Conservation (phyloP, 2,113 vertebrate genomes). For the Paramormyrops kingsleyae region DNA sequence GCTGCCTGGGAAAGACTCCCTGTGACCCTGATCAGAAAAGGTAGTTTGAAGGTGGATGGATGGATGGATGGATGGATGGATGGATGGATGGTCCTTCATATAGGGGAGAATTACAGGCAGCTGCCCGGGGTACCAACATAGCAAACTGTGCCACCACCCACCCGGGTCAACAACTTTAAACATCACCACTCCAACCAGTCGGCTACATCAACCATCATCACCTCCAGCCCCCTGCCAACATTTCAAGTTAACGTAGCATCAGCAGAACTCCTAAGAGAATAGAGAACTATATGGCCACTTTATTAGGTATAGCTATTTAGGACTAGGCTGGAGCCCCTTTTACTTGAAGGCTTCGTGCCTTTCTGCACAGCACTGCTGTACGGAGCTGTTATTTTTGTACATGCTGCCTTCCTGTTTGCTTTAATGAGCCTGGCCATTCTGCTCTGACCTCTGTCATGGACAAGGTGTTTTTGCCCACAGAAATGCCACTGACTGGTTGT, state of each 20-base stretch:
- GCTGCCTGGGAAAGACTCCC: background rate
- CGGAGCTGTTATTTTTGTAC: background rate
- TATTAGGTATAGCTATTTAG: background rate
- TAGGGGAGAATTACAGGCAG: background rate
- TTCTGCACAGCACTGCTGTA: background rate
- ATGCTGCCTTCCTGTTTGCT: background rate
- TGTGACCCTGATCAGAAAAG: background rate
- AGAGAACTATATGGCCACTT: background rate
- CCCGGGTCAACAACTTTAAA: background rate
- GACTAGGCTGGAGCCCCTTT: background rate
- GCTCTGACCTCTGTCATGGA: background rate
- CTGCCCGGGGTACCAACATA: background rate
- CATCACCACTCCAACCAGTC: background rate
- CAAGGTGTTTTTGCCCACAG: conserved; percentile 1
- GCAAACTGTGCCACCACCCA: background rate
- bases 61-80: background rate
- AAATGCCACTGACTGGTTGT: background rate
- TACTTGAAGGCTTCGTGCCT: background rate
- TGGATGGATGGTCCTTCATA: background rate
- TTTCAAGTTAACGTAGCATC: conserved; percentile 14
- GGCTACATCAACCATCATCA: background rate
- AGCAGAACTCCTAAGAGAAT: conserved; percentile 8
- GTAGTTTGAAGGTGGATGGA: background rate
- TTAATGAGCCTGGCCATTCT: background rate
- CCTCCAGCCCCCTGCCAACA: background rate